Conservation (phyloP, 2,888 invertebrate genomes). For the Notodonta dromedarius region DNA sequence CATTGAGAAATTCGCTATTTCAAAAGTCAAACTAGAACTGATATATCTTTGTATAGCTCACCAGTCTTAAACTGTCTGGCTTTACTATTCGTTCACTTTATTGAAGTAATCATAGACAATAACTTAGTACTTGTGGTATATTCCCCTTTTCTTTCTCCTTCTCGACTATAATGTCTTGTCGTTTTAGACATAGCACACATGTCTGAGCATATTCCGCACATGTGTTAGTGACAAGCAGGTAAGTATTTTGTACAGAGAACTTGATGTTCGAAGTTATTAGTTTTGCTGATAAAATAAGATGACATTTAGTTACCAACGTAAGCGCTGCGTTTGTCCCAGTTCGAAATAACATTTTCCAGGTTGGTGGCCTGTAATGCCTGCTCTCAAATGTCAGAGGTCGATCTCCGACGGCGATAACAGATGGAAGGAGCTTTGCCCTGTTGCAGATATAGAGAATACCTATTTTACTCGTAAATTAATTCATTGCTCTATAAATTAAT, state of each 20-base stretch:
- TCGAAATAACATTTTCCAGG: constrained; percentile 61
- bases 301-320: constrained; percentile 34
- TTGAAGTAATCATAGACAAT: not conserved
- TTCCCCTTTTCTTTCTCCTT: not conserved
- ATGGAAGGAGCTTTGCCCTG: constrained; percentile 33
- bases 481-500: not conserved
- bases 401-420: constrained; percentile 50
- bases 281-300: constrained; percentile 31
- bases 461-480: constrained; percentile 26
- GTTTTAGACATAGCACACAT: not conserved
- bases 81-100: not conserved
- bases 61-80: constrained; percentile 2
- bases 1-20: constrained; percentile 21
- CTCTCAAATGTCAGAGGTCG: constrained; percentile 68
- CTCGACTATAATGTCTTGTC: not conserved
- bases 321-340: constrained; percentile 48
- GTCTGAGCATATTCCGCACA: not conserved
- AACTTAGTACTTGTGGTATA: not conserved
- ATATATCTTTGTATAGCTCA: constrained; percentile 10
- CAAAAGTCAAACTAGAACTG: constrained; percentile 9
- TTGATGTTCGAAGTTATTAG: constrained; percentile 22
- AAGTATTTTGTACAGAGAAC: constrained; percentile 15
- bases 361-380: constrained; percentile 54
- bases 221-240: not conserved
- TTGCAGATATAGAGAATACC: constrained; percentile 15